Percentiles rank a stretch among this genome's conserved stretches.
phyloP scores from a whole-genome alignment of 2,113 vertebrate species.

The Deroptyus accipitrinus region DNA sequence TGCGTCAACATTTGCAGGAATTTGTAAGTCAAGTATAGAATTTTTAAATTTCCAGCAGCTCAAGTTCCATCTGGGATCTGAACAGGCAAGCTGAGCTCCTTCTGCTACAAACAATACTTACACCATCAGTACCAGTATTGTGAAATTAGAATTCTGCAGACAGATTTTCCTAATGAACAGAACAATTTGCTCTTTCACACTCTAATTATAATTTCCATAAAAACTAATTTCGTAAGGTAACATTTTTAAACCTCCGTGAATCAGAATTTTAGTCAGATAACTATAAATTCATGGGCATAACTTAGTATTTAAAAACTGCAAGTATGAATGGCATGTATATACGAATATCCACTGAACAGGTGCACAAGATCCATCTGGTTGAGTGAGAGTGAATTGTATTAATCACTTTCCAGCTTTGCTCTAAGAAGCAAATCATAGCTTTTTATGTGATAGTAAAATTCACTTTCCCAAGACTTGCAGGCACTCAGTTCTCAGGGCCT shows the following conservation, averaged over 20 bases:
- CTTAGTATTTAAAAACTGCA: background rate
- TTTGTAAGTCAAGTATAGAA: constrained; percentile 64
- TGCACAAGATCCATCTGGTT: background rate
- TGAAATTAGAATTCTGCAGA: constrained; percentile 35
- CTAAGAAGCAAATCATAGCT: background rate
- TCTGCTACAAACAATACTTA: constrained; percentile 30
- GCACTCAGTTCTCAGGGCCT: background rate
- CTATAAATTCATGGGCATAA: background rate
- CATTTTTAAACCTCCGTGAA: background rate
- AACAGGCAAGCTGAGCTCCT: constrained; percentile 59
- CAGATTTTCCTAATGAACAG: constrained; percentile 36
- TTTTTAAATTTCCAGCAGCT: constrained; percentile 15
- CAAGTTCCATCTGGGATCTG: constrained; percentile 50
- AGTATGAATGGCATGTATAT: background rate
- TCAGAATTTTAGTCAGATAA: background rate
- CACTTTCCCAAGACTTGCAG: background rate
- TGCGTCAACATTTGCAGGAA: constrained; percentile 39
- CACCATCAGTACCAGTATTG: constrained; percentile 4
- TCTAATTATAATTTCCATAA: background rate
- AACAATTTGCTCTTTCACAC: constrained; percentile 54
- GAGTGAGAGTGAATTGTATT: background rate
- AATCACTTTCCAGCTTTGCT: background rate
- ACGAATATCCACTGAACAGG: background rate
- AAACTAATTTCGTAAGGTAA: background rate
- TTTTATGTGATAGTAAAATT: background rate